Evolutionary conservation across 2,888 invertebrate species (phyloP), one percentile per base, ranked within the genome.

Genomic region (Leptinotarsa juncta): DNA sequence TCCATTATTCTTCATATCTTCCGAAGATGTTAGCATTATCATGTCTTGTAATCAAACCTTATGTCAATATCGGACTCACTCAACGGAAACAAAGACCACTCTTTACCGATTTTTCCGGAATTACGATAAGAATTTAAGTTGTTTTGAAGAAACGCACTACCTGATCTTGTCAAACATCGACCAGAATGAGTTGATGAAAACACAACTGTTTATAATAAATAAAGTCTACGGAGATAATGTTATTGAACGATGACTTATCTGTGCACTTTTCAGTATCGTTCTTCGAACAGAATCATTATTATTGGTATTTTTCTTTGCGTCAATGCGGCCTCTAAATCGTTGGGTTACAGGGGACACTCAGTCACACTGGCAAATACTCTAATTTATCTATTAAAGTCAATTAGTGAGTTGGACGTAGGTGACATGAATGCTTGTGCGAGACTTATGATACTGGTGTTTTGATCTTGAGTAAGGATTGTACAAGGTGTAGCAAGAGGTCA

Each of bases 361-460:
- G 73, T 78, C 77, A 79, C 76, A 73, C 74, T 74, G 80, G 79
- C 80, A 81, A 83, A 83, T 81, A 80, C 81, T 82, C 85, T 85
- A 86, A 87, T 87, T 87, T 87, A 86, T 86, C 86, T 84, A 87
- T 87, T 87, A 87, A 87, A 85, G 82, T 84, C 87, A 86, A 87
- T 87, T 87, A 87, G 85, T 83, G 77, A 75, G 79, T 80, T 79
- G 78, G 79, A 82, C 81, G 84, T 83, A 83, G 83, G 83, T 82
- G 82, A 82, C 76, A 77, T 71, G 67, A 73, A 70, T 74, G 65
- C 70, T 57, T 71, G 70, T 65, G 60, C 49, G 71, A 62, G 62
- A 62, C 62, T 62, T 62, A 62, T 62, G 62, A 62, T 62, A 5
- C 42, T 62, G 32, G n/a, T 32, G 62, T 62, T 42, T 62, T 62